phyloP scores from a whole-genome alignment of 2,113 vertebrate species.

The Heloderma charlesbogerti region DNA sequence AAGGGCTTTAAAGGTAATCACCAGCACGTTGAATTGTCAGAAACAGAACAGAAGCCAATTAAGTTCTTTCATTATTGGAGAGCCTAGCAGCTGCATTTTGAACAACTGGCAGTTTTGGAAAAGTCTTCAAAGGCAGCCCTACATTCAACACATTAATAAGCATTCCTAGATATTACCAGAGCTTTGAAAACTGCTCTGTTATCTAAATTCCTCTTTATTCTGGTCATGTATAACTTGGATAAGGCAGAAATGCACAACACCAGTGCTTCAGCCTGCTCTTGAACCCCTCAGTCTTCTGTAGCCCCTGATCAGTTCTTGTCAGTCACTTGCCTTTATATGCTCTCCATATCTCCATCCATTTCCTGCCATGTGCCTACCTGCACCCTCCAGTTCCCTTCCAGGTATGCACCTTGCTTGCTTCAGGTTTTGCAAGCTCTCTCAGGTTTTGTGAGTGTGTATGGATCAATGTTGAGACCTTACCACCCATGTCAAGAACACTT shows the following conservation, averaged over 20 bases:
- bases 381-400: not conserved
- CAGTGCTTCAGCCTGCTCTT: not conserved
- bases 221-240: not conserved
- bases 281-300: not conserved
- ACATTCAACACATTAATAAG: not conserved
- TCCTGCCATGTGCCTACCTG: not conserved
- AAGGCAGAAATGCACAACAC: not conserved
- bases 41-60: too few relatives aligned
- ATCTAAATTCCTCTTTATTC: not conserved
- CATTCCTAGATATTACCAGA: not conserved
- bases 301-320: too few relatives aligned
- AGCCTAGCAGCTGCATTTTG: not conserved
- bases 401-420: fast-evolving
- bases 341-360: not conserved
- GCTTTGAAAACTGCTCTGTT: not conserved
- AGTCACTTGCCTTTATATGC: not conserved
- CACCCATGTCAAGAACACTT: not conserved
- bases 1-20: not conserved
- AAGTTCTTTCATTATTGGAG: too few relatives aligned
- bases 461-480: not conserved
- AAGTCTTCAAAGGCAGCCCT: not conserved
- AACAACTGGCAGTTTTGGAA: not conserved
- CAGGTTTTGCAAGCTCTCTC: not conserved
- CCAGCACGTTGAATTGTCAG: too few relatives aligned
- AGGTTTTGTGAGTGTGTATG: not conserved